phyloP scores from a whole-genome alignment of 2,888 invertebrate genomes.

The Argyresthia albistria region DNA sequence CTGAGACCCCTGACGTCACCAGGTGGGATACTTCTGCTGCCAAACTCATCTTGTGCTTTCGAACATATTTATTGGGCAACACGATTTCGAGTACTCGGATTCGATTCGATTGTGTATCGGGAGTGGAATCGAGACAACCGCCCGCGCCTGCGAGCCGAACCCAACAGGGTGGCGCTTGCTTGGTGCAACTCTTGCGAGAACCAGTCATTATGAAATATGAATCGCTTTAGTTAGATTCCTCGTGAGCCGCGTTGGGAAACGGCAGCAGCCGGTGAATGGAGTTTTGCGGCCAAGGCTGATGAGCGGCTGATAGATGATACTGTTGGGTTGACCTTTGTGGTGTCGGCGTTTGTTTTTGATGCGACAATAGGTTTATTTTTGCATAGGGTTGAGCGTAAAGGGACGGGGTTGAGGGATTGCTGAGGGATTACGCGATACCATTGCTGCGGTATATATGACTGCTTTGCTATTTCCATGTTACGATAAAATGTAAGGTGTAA shows the following conservation, averaged over 20 bases:
- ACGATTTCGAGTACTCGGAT: background rate
- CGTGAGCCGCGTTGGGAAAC: conserved; percentile 43
- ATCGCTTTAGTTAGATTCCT: conserved; percentile 56
- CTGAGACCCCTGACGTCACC: conserved; percentile 49
- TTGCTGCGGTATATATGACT: no score
- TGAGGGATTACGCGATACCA: no score
- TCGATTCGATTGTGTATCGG: background rate
- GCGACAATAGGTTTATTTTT: no score
- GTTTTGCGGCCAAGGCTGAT: conserved; percentile 56
- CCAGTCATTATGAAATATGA: conserved; percentile 54
- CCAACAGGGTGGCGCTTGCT: background rate
- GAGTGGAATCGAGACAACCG: background rate
- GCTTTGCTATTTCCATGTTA: no score
- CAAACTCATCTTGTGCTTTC: background rate
- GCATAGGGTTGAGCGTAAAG: no score
- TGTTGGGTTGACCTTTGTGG: conserved; percentile 8
- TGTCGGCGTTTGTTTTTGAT: background rate
- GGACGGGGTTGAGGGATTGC: no score
- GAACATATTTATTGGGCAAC: no score
- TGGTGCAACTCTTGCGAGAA: conserved; percentile 19
- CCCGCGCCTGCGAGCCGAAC: background rate
- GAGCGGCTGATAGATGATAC: conserved; percentile 4
- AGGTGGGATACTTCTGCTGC: conserved; percentile 18
- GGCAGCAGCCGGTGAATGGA: conserved; percentile 50
- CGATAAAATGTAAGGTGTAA: no score